These are phyloP conservation scores for Penaeus japonicus DNA, from an alignment of 1,140 invertebrate genomes.

Conservation along the genomic window DNA sequence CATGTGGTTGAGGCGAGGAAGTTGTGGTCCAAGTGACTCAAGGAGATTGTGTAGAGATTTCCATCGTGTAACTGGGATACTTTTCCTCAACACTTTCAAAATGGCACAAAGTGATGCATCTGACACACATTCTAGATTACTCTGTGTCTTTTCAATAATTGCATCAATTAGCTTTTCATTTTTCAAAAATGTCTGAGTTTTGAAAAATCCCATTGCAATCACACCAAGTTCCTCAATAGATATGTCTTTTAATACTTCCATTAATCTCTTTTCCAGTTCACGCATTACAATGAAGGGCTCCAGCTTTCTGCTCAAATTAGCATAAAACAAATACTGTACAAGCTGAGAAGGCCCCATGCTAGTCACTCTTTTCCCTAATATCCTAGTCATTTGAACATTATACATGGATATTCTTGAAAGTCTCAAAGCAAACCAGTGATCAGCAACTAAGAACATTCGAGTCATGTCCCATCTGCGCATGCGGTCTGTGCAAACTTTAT, in stretches of 20 bases:
- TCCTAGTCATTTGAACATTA: constrained; percentile 39
- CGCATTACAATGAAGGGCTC: constrained; percentile 41
- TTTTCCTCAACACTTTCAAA: constrained; percentile 55
- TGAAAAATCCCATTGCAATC: constrained; percentile 59
- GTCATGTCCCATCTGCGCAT: constrained; percentile 49
- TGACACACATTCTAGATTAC: constrained; percentile 47
- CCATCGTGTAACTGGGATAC: constrained; percentile 36
- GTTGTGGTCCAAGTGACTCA: constrained; percentile 39
- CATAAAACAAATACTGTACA: constrained; percentile 59
- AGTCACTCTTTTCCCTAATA: constrained; percentile 37
- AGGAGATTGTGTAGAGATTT: constrained; percentile 36
- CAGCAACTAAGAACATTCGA: constrained; percentile 55
- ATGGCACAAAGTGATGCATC: constrained; percentile 55
- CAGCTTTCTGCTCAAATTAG: constrained; percentile 54
- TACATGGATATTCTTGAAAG: constrained; percentile 49
- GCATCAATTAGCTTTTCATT: constrained; percentile 45
- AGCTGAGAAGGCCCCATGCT: constrained; percentile 52
- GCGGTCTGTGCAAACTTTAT: constrained; percentile 47
- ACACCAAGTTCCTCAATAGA: constrained; percentile 59
- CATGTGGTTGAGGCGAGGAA: constrained; percentile 43
- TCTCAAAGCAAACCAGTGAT: constrained; percentile 56
- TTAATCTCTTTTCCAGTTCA: constrained; percentile 49
- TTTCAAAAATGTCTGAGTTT: constrained; percentile 55
- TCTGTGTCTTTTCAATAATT: constrained; percentile 38
- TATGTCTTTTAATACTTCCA: constrained; percentile 40